phyloP scores from a whole-genome alignment of 2,888 invertebrate species.

The Prenolepis imparis region DNA sequence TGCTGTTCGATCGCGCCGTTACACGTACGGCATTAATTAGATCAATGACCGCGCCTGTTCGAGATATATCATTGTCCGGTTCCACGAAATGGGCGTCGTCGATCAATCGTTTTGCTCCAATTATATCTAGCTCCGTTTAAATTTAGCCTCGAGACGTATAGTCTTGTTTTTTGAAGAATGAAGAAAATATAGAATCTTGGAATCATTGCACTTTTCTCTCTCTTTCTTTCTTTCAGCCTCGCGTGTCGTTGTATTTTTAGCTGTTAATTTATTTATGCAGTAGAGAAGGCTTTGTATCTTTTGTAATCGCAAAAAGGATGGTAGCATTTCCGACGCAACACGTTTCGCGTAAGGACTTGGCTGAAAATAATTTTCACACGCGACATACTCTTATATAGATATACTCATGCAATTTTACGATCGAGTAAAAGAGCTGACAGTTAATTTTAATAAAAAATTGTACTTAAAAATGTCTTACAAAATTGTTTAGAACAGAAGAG shows the following conservation, averaged over 20 bases:
- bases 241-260: neutral
- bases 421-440: constrained; percentile 9
- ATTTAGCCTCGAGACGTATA: neutral
- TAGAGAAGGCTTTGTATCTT: constrained; percentile 2
- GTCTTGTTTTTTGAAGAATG: neutral
- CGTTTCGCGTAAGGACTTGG: constrained; percentile 30
- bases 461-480: neutral
- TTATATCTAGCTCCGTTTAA: constrained; percentile 31
- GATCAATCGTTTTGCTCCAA: constrained; percentile 38
- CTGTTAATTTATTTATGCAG: constrained; percentile 6
- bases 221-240: neutral
- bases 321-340: constrained; percentile 1
- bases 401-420: neutral
- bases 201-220: neutral
- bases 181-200: neutral
- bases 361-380: neutral
- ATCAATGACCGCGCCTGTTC: constrained; percentile 48
- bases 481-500: neutral
- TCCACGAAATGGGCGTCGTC: constrained; percentile 32
- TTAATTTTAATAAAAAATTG: constrained; percentile 11
- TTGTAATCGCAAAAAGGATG: constrained; percentile 21
- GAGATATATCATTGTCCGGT: constrained; percentile 49
- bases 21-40: constrained; percentile 48
- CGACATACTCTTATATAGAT: no score
- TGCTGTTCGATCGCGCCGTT: constrained; percentile 17